Base-by-base conservation (phyloP, 2,888 invertebrate genomes). In the Ochropleura plecta region DNA sequence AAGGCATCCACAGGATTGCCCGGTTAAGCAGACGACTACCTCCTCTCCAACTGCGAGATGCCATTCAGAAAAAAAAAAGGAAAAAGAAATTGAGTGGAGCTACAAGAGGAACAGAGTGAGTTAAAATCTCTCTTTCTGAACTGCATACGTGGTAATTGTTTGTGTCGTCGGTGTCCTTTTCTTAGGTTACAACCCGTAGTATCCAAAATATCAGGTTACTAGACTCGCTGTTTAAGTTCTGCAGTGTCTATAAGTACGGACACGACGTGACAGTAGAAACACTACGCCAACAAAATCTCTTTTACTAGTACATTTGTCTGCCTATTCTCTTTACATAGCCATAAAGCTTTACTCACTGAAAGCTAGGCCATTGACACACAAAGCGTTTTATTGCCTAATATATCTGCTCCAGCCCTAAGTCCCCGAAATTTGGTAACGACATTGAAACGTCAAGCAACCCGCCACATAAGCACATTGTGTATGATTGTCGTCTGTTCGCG, bases 401-500 rank as follows among this genome's bases (percentile, higher is more conserved):
- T 59, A 44, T 81, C 30, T 63, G 30, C 49, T n/a, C 12, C 10
- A 70, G 44, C 9, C 51, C 14, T 44, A 65, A 70, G 30, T 59
- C 59, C 30, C 44, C 18, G 57, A 62, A 66, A 74, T 44, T 60
- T 70, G 72, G 70, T 72, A 76, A 62, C 78, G 82, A 85, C 72
- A 82, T 70, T 64, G 76, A 77, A 85, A 76, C 51, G 63, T 70
- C 82, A 85, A 30, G 44, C 77, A 67, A 81, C 44, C 16, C 46
- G 48, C 14, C 44, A 53, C 55, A 69, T 64, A 68, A 63, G 55
- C 63, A 70, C 77, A 77, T 77, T 68, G 71, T 70, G 72, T 73
- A 67, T 55, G 62, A 60, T 67, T 70, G 69, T 65, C 68, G 78
- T 85, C 73, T 85, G 78, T 68, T 63, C 62, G 44, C 78, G 83